These are phyloP conservation scores for Lasioglossum pauxillum DNA, from an alignment of 2,888 invertebrate genomes.

Conservation along the genomic window DNA sequence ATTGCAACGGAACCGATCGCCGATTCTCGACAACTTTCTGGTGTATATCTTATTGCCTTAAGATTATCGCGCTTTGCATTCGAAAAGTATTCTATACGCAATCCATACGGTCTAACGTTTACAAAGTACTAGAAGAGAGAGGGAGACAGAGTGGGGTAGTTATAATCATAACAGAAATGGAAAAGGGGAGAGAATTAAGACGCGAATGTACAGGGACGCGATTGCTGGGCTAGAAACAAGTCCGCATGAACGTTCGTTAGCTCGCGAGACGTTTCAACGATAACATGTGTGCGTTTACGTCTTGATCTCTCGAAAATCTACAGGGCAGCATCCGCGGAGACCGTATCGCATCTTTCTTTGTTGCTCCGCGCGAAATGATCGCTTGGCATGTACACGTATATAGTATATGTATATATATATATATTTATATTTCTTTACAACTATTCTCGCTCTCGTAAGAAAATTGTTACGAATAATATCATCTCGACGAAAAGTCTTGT, in stretches of 20 bases:
- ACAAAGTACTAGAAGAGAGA: conserved; percentile 46
- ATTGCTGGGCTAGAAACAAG: conserved; percentile 32
- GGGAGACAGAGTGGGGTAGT: conserved; percentile 19
- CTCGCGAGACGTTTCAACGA: conserved; percentile 36
- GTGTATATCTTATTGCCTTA: conserved; percentile 62
- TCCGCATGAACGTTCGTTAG: conserved; percentile 26
- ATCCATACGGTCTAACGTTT: conserved; percentile 60
- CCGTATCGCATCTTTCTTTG: conserved; percentile 1
- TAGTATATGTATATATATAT: not conserved
- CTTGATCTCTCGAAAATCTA: conserved; percentile 23
- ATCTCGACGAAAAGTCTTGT: conserved; percentile 76
- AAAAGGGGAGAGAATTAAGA: conserved; percentile 49
- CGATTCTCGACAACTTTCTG: conserved; percentile 42
- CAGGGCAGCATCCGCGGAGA: conserved; percentile 19
- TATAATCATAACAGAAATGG: conserved; percentile 44
- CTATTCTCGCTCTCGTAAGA: conserved; percentile 45
- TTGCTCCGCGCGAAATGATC: not conserved
- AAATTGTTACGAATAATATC: conserved; percentile 69
- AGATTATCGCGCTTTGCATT: conserved; percentile 68
- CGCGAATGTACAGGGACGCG: conserved; percentile 26
- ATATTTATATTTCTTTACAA: conserved; percentile 52
- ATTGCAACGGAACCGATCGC: conserved; percentile 12
- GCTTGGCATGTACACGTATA: not conserved
- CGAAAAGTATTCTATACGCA: conserved; percentile 63
- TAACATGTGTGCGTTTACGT: conserved; percentile 48